Conservation (phyloP, 2,888 invertebrate genomes). For the Sussaba pulchella region DNA sequence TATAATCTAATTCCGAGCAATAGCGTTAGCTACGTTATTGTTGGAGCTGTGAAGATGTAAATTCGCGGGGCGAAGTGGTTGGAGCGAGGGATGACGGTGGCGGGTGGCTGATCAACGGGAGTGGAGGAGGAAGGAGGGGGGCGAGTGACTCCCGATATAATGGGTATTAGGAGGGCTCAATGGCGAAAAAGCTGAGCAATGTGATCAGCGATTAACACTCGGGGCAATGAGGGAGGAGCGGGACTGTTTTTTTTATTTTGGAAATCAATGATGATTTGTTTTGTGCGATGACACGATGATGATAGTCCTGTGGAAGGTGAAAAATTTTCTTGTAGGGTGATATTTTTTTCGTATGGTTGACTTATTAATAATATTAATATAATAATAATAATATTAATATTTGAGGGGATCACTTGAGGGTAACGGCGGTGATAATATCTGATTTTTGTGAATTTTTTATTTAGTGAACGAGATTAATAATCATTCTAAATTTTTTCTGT, state of each 20-base stretch:
- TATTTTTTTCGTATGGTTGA: too few species aligned
- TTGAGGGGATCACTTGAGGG: too few species aligned
- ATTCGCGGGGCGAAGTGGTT: slow-evolving; percentile 49
- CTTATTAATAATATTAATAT: too few species aligned
- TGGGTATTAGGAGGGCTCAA: not conserved
- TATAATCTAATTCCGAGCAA: slow-evolving; percentile 66
- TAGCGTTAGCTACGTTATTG: slow-evolving; percentile 65
- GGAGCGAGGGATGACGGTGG: slow-evolving; percentile 12
- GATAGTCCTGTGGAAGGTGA: too few species aligned
- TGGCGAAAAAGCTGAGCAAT: not conserved
- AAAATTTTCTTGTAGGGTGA: too few species aligned
- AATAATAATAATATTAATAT: too few species aligned
- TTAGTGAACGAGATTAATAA: too few species aligned
- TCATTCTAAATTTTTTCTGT: too few species aligned
- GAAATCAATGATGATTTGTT: too few species aligned
- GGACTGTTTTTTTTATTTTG: not conserved
- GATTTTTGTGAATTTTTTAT: too few species aligned
- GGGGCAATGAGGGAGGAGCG: not conserved
- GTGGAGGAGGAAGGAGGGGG: slow-evolving; percentile 12
- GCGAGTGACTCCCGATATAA: not conserved
- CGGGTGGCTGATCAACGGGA: slow-evolving; percentile 25
- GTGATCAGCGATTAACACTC: slow-evolving; percentile 25
- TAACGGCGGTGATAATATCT: too few species aligned
- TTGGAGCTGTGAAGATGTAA: slow-evolving; percentile 62
- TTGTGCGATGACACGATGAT: too few species aligned